Conservation (phyloP, 2,888 invertebrate genomes). For the Polyploca ridens region DNA sequence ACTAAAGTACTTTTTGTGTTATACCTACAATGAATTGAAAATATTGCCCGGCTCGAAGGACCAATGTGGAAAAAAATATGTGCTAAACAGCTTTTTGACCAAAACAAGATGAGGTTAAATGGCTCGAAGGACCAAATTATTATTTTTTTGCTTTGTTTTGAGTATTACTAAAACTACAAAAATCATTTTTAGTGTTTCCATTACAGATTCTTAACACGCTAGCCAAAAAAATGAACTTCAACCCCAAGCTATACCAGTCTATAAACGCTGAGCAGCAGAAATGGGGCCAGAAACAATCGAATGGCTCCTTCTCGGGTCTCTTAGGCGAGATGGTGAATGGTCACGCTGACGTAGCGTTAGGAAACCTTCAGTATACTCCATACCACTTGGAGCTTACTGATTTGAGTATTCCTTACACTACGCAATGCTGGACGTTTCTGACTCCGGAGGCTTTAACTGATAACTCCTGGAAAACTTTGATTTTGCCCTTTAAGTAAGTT, state of each 20-base stretch:
- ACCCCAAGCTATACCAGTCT: slow-evolving; percentile 87
- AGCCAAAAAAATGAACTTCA: slow-evolving; percentile 89
- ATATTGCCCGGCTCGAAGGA: not conserved
- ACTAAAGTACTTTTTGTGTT: too few species aligned
- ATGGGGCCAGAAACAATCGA: slow-evolving; percentile 87
- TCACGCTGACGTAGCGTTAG: slow-evolving; percentile 89
- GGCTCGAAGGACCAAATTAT: too few species aligned
- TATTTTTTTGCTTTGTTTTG: too few species aligned
- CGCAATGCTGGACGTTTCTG: slow-evolving; percentile 92
- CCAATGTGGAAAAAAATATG: not conserved
- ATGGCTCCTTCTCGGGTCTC: slow-evolving; percentile 89
- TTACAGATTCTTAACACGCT: slow-evolving; percentile 87
- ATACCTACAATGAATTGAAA: not conserved
- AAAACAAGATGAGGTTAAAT: too few species aligned
- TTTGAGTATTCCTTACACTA: slow-evolving; percentile 90
- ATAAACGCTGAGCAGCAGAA: slow-evolving; percentile 84
- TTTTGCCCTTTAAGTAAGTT: slow-evolving; percentile 90
- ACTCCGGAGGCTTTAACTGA: slow-evolving; percentile 92
- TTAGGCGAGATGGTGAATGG: slow-evolving; percentile 89
- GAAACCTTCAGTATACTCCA: slow-evolving; percentile 90
- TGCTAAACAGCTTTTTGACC: too few species aligned
- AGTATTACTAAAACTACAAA: too few species aligned
- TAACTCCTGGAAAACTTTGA: slow-evolving; percentile 93
- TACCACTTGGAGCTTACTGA: slow-evolving; percentile 88
- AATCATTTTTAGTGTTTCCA: too few species aligned